These are phyloP conservation scores for Nasonovia ribisnigri DNA, from an alignment of 2,888 invertebrate genomes.

Conservation along the genomic window DNA sequence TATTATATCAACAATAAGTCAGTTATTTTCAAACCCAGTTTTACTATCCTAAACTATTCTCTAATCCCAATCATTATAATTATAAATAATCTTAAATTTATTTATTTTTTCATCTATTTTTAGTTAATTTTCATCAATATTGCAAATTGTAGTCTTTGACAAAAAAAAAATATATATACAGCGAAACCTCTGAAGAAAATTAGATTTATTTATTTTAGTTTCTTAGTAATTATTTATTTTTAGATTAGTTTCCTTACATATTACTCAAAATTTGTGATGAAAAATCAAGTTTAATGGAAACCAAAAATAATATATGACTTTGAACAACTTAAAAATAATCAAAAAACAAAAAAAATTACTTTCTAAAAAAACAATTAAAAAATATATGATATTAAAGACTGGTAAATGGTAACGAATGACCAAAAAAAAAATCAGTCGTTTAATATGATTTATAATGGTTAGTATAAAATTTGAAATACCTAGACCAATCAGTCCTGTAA, in stretches of 20 bases:
- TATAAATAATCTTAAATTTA: no score
- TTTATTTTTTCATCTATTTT: neutral
- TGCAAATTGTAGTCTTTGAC: neutral
- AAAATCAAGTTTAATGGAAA: neutral
- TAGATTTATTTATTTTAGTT: neutral
- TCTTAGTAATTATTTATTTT: neutral
- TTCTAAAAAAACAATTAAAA: neutral
- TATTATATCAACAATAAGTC: neutral
- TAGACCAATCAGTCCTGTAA: neutral
- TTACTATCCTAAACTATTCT: neutral
- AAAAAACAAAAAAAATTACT: no score
- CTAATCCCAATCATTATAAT: neutral
- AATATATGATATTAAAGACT: neutral
- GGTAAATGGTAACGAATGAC: neutral
- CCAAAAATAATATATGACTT: no score
- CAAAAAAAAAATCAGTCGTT: neutral
- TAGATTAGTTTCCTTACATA: neutral
- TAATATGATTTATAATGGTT: neutral
- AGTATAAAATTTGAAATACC: neutral
- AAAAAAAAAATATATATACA: neutral
- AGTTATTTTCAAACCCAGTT: neutral
- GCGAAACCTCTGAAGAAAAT: neutral
- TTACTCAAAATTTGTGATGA: neutral
- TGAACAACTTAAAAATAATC: no score
- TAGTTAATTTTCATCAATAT: neutral